These are phyloP conservation scores for Zaprionus camerounensis DNA, from an alignment of 1,140 invertebrate genomes.

Conservation along the genomic window DNA sequence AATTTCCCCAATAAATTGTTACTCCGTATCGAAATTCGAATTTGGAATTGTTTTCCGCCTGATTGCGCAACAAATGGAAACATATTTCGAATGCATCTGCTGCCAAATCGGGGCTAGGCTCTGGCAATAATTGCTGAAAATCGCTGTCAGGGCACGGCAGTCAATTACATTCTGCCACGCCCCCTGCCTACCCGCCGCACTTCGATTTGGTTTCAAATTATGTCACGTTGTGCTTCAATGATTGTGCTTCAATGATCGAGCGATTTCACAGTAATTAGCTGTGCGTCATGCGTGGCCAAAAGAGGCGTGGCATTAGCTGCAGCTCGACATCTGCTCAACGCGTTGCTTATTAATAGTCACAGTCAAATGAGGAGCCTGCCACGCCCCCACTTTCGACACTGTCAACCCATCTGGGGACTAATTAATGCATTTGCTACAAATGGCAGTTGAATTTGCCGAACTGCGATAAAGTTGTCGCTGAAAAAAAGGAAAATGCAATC, in stretches of 20 bases:
- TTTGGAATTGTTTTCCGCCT: conserved; percentile 18
- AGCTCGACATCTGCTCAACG: conserved; percentile 44
- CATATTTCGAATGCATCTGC: conserved; percentile 14
- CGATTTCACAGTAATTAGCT: conserved; percentile 79
- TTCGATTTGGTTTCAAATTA: conserved; percentile 50
- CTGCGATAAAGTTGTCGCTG: background rate
- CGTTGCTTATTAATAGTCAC: conserved; percentile 40
- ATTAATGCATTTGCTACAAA: conserved; percentile 41
- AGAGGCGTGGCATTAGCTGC: conserved; percentile 37
- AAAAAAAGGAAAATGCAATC: background rate
- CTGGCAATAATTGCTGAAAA: conserved; percentile 24
- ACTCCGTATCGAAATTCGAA: conserved; percentile 7
- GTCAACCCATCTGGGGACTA: conserved; percentile 7
- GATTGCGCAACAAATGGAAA: conserved; percentile 26
- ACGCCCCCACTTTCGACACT: background rate
- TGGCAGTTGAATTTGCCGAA: conserved; percentile 13
- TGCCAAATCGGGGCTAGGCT: conserved; percentile 20
- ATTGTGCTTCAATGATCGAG: conserved; percentile 72
- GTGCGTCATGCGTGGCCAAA: conserved; percentile 70
- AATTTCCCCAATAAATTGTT: conserved; percentile 18
- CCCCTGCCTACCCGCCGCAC: background rate
- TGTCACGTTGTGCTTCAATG: conserved; percentile 76
- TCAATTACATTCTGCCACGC: conserved; percentile 14
- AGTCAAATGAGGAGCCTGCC: conserved; percentile 9
- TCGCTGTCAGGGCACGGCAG: conserved; percentile 19